Evolutionary conservation across 2,113 vertebrate species (phyloP).

Genomic region (Megaceryle maxima): DNA sequence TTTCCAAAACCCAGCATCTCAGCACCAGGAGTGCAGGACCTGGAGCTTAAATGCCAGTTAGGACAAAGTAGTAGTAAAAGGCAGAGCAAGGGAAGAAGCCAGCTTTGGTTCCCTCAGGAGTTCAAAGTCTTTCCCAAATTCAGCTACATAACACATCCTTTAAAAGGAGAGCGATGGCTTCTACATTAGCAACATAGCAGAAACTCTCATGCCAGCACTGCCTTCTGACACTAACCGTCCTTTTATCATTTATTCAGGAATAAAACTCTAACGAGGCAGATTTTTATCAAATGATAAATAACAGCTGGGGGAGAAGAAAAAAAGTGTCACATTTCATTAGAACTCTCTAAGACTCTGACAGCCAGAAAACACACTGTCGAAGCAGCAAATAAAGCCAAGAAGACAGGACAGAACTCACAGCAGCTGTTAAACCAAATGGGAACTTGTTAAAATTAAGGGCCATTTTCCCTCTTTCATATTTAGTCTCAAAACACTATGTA

Average conservation of each 20-base stretch:
- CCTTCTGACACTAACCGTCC: neutral
- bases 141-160: neutral
- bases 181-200: neutral
- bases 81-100: neutral
- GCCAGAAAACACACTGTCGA: neutral
- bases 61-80: neutral
- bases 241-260: conserved; percentile 33
- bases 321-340: conserved; percentile 30
- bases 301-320: conserved; percentile 43
- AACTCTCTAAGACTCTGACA: conserved; percentile 41
- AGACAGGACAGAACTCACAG: conserved; percentile 22
- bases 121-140: neutral
- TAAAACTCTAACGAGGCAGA: neutral
- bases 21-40: neutral
- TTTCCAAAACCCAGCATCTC: neutral
- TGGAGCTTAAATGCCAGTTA: neutral
- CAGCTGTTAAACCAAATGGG: conserved; percentile 52
- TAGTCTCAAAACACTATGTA: conserved; percentile 4
- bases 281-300: conserved; percentile 49
- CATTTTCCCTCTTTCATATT: conserved; percentile 23
- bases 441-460: conserved; percentile 35
- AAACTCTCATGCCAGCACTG: neutral
- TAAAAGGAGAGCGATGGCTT: neutral
- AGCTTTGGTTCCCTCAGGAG: neutral
- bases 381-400: conserved; percentile 6